A percentile compares a stretch with the other conserved stretches of the same genome.
These are phyloP conservation scores for Molothrus ater DNA, from an alignment of 2,797 vertebrate genomes.

Conservation along the genomic window DNA sequence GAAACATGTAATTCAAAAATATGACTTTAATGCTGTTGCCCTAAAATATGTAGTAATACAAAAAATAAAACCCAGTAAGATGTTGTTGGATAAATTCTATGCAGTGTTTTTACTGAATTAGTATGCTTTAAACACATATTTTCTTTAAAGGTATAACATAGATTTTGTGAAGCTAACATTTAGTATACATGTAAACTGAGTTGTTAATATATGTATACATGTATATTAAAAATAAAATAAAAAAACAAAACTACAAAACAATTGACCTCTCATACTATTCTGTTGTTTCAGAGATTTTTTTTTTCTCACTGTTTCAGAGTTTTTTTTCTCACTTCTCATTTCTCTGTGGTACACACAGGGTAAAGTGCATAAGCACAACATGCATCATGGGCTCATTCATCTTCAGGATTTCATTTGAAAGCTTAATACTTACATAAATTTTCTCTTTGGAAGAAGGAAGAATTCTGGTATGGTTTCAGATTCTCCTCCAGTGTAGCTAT, in stretches of 20 bases:
- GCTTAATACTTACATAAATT: neutral
- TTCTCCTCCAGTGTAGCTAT: neutral
- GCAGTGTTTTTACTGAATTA: neutral
- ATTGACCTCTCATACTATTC: neutral
- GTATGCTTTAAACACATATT: neutral
- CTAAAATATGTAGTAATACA: neutral
- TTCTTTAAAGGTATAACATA: neutral
- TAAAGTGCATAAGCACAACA: accelerated
- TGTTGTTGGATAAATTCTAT: neutral
- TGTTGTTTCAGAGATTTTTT: neutral
- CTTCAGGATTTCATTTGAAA: neutral
- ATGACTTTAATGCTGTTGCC: neutral
- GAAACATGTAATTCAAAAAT: neutral
- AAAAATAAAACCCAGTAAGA: neutral
- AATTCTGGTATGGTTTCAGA: neutral
- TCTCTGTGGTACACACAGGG: neutral
- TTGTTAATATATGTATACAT: neutral
- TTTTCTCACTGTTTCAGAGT: neutral
- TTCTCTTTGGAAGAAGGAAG: neutral
- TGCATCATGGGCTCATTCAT: neutral
- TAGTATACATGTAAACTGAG: neutral
- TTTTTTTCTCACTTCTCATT: neutral
- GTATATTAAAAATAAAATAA: neutral
- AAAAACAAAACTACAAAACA: neutral
- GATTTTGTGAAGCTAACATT: neutral